Evolutionary conservation across 92 coral and sea anemone species (phyloP).

Genomic region (Desmophyllum pertusum): DNA sequence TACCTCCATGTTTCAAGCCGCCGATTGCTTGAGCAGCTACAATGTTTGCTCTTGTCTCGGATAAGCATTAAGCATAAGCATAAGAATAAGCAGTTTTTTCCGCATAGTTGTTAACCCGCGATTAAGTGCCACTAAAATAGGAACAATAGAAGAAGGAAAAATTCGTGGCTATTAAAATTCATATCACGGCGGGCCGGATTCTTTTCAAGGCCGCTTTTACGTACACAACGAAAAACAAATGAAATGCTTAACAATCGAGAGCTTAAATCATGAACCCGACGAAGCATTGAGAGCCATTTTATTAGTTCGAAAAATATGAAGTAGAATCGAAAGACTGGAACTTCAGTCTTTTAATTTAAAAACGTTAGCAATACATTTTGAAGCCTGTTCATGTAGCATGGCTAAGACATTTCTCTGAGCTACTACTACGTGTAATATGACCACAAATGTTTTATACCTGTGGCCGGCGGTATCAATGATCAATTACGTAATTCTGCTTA

Average conservation of each 20-base stretch:
- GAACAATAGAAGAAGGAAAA: not conserved
- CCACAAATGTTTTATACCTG: too few species aligned
- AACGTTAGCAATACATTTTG: too few species aligned
- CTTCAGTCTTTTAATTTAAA: too few species aligned
- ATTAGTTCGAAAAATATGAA: too few species aligned
- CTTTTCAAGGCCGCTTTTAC: not conserved
- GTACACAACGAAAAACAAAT: not conserved
- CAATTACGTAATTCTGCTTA: too few species aligned
- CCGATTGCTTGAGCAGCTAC: not conserved
- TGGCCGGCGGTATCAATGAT: not conserved
- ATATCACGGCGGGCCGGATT: not conserved
- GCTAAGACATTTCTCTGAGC: too few species aligned
- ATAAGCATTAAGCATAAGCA: not conserved
- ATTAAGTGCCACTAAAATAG: not conserved
- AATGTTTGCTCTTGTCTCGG: not conserved
- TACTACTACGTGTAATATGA: too few species aligned
- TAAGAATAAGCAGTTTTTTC: not conserved
- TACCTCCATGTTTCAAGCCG: not conserved
- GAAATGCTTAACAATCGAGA: not conserved
- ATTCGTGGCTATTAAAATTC: not conserved
- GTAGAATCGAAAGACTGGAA: too few species aligned
- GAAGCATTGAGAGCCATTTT: too few species aligned
- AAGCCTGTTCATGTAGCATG: too few species aligned
- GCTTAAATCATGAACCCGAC: too few species aligned
- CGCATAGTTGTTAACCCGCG: not conserved